phyloP scores from a whole-genome alignment of 2,797 vertebrate species.

The Gastrophryne carolinensis region DNA sequence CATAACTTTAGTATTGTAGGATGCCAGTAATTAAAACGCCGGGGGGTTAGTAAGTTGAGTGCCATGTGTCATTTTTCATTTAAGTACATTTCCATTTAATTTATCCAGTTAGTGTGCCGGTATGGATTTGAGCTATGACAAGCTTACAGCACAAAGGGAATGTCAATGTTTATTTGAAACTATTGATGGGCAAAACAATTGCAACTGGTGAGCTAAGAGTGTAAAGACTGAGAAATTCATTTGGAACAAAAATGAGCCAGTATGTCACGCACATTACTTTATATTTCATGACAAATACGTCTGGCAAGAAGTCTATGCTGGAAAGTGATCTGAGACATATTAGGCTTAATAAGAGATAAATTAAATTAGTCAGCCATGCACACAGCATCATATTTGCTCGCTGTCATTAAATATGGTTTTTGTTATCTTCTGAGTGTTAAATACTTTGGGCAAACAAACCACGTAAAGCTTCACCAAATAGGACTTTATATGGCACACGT shows the following conservation, averaged over 20 bases:
- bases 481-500: too few species aligned
- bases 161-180: slow-evolving; percentile 8
- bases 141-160: neutral
- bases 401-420: slow-evolving; percentile 73
- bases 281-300: slow-evolving; percentile 80
- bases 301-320: slow-evolving; percentile 74
- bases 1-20: neutral
- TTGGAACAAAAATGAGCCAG: too few species aligned
- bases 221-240: slow-evolving; percentile 63
- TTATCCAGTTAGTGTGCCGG: neutral
- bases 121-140: neutral
- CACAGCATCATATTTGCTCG: slow-evolving; percentile 73
- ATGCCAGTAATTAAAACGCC: slow-evolving; percentile 4
- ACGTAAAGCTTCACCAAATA: slow-evolving; percentile 66
- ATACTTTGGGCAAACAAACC: slow-evolving; percentile 69
- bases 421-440: slow-evolving; percentile 69
- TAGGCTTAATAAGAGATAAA: slow-evolving; percentile 83
- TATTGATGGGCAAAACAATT: slow-evolving; percentile 26
- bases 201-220: slow-evolving; percentile 55
- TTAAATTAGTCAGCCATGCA: slow-evolving; percentile 80
- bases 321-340: slow-evolving; percentile 81
- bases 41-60: neutral
- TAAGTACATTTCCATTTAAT: slow-evolving; percentile 1
- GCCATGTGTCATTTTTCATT: slow-evolving; percentile 20
- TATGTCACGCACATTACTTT: too few species aligned